These are phyloP conservation scores for Camelus bactrianus DNA, from an alignment of 2,113 vertebrate genomes.

Conservation along the genomic window DNA sequence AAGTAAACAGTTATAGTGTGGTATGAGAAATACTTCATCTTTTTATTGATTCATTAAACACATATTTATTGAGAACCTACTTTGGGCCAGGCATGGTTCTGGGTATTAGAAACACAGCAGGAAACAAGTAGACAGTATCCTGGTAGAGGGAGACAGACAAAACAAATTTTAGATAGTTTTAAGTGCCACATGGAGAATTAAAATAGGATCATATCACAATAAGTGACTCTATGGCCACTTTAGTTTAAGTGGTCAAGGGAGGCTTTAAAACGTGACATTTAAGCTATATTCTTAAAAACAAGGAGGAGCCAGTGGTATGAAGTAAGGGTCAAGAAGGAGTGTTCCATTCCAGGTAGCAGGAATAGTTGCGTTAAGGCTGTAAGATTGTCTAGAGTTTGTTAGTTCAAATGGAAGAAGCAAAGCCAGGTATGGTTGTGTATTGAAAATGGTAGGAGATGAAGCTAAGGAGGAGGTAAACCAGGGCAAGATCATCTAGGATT, in stretches of 20 bases:
- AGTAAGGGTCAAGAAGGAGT: background rate
- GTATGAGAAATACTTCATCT: background rate
- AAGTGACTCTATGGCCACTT: background rate
- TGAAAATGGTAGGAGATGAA: background rate
- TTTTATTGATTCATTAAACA: background rate
- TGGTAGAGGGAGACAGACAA: background rate
- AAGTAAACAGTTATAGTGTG: background rate
- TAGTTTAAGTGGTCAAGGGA: background rate
- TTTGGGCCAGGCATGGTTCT: background rate
- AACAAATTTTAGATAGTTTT: conserved; percentile 9
- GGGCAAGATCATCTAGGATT: background rate
- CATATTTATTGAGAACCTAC: background rate
- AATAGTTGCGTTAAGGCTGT: background rate
- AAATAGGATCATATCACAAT: background rate
- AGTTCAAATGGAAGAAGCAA: background rate
- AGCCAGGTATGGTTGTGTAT: background rate
- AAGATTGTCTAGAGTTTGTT: background rate
- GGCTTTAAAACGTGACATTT: background rate
- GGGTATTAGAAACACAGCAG: background rate
- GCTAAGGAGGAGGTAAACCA: background rate
- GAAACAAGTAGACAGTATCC: background rate
- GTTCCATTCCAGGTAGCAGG: background rate
- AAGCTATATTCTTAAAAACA: conserved; percentile 11
- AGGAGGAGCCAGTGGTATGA: background rate
- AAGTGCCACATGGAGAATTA: background rate